Base-by-base conservation (phyloP, 2,113 vertebrate genomes). In the Tringa solitaria region DNA sequence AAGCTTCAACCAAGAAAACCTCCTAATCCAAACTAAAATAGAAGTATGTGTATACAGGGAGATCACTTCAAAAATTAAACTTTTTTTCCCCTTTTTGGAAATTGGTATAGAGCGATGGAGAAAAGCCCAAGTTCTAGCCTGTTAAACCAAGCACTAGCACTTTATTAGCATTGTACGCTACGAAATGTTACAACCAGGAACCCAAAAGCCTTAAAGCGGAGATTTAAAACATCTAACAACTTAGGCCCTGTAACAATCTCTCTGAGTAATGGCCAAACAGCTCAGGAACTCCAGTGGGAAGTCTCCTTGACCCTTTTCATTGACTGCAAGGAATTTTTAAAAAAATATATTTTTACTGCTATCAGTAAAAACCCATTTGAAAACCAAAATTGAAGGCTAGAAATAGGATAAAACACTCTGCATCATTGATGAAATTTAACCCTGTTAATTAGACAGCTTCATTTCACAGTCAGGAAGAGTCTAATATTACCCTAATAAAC, bases 391-490 rank as follows among this genome's bases (percentile, higher is more conserved):
- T 23, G 22, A 77, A 60, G 32, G 48, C 22, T 89, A 94, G 82
- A 96, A 89, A 75, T 65, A 90, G 57, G 68, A 67, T 28, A 87
- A 91, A 92, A 57, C 20, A 19, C 79, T 79, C 32, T 87, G 30
- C 14, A 60, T 27, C 6, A 20, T 0, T 69, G 53, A 87, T 87
- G 30, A 78, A 93, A 92, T 78, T 84, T 72, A 89, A 79, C 84
- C 53, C 61, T 51, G 15, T 76, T 89, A 91, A 92, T 93, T 30
- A 90, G 56, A 74, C 35, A 90, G 35, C 11, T 94, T 94, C 16
- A 89, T 81, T 94, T 94, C 95, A 93, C 67, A 93, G 64, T 89
- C 72, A 74, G 20, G 51, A 74, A 59, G 41, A 74, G 46, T 57
- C 69, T 82, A 87, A 89, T 65, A 68, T 77, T 92, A 79, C 57